These are phyloP conservation scores for Amblyraja radiata DNA, from an alignment of 2,797 vertebrate genomes.

Conservation along the genomic window DNA sequence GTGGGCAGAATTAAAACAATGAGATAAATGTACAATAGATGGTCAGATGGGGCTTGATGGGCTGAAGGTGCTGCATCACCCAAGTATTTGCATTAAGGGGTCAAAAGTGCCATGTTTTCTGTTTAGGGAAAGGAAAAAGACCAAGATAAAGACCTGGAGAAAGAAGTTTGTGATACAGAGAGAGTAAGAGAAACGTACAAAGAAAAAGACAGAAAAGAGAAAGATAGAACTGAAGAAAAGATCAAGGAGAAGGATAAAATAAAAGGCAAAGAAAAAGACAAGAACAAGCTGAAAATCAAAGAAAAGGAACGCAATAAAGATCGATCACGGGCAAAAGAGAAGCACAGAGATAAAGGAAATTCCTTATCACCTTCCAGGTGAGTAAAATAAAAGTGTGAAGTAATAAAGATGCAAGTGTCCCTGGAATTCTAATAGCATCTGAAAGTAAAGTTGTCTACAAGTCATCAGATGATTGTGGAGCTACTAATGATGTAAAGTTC, in stretches of 20 bases:
- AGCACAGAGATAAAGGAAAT: constrained; percentile 50
- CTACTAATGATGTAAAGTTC: no score
- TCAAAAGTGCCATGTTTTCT: background rate
- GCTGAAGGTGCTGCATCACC: background rate
- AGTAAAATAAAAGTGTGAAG: constrained; percentile 37
- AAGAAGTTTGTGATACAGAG: constrained; percentile 41
- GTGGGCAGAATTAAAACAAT: no score
- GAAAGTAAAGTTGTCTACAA: background rate
- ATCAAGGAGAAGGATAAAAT: constrained; percentile 53
- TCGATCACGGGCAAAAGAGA: constrained; percentile 42
- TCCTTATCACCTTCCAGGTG: constrained; percentile 52
- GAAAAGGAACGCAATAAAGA: constrained; percentile 49
- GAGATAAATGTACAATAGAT: no score
- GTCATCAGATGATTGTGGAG: background rate
- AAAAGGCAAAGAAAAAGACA: constrained; percentile 49
- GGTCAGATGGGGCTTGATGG: no score
- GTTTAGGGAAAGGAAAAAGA: constrained; percentile 66
- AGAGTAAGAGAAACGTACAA: constrained; percentile 59
- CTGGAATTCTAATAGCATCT: background rate
- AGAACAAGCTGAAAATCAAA: constrained; percentile 35
- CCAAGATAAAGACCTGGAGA: constrained; percentile 57
- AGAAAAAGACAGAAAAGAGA: constrained; percentile 57
- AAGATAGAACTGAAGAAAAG: constrained; percentile 45
- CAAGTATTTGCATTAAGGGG: background rate
- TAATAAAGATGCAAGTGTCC: background rate